Base-by-base conservation (phyloP, 2,888 invertebrate species). In the Teinopalpus imperialis region DNA sequence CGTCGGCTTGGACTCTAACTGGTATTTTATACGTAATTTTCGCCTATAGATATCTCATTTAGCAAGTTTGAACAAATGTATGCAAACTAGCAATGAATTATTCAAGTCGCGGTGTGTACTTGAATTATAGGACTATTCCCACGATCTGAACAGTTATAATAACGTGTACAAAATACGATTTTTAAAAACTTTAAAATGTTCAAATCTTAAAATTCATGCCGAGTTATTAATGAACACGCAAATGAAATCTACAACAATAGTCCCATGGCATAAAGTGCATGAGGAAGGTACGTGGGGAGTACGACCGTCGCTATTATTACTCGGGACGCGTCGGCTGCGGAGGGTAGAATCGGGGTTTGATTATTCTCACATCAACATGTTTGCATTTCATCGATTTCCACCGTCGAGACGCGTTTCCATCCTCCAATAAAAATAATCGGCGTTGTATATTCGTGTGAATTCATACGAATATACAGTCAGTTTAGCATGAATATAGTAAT, bases 361-460 rank as follows among this genome's bases (percentile, higher is more conserved):
- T 81, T 80, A 83, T 82, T 81, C 81, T 74, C 83, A 77, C 78
- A 85, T 83, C 78, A 81, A 81, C 78, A 74, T 82, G 80, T 79
- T 79, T 78, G 79, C 74, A 61, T 76, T 76, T 74, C 81, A 82
- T 86, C 83, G 85, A 86, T 86, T 82, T 72, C 35, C 18, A 24
- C 29, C 41, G 41, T 66, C 54, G 54, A 56, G 57, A 57, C 59
- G 58, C 57, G 47, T 58, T 60, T 56, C 58, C 43, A 53, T 48
- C 52, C 49, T 54, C 50, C 48, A 43, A 46, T 34, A 47, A 24
- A 49, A 49, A 50, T 52, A 35, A 34, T 43, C 26, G 29, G n/a
- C 16, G 35, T 2, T 34, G 20, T 40, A 37, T 7, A 18, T 40
- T 30, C 34, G 39, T 26, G 35, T 5, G 26, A 26, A 32, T 40